Evolutionary conservation across 2,888 invertebrate genomes (phyloP).

Genomic region (Noctua comes): DNA sequence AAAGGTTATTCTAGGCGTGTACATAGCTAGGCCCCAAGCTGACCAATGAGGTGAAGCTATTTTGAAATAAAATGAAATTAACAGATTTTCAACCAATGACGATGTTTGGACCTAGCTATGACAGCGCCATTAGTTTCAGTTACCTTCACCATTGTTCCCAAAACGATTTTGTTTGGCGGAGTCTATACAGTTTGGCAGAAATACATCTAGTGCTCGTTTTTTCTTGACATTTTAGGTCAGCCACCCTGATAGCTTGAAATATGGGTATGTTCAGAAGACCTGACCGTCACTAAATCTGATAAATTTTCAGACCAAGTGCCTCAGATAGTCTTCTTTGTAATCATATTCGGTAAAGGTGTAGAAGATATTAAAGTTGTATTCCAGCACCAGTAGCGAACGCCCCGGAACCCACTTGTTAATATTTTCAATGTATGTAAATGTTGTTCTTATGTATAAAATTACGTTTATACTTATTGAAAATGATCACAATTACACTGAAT

Average conservation of each 20-base stretch:
- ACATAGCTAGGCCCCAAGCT: not conserved
- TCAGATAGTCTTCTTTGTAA: slow-evolving; percentile 64
- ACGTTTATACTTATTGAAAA: slow-evolving; percentile 69
- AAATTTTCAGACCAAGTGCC: slow-evolving; percentile 63
- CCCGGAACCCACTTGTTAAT: slow-evolving; percentile 77
- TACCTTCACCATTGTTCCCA: slow-evolving; percentile 19
- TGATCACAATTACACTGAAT: slow-evolving; percentile 84
- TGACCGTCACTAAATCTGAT: slow-evolving; percentile 49
- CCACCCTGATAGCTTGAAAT: slow-evolving; percentile 45
- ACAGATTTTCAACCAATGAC: slow-evolving; percentile 1
- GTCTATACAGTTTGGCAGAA: slow-evolving; percentile 36
- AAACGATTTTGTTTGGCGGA: slow-evolving; percentile 24
- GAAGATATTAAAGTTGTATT: slow-evolving; percentile 57
- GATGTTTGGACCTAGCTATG: slow-evolving; percentile 1
- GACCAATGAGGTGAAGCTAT: not conserved
- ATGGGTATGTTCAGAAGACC: slow-evolving; percentile 60
- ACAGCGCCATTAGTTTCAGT: not conserved
- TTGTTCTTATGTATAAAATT: slow-evolving; percentile 81
- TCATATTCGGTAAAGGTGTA: slow-evolving; percentile 51
- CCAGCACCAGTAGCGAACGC: slow-evolving; percentile 67
- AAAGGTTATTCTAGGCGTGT: not conserved
- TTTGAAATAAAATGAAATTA: not conserved
- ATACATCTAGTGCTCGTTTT: slow-evolving; percentile 40
- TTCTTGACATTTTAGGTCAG: slow-evolving; percentile 30
- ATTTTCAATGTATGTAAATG: slow-evolving; percentile 87